Base-by-base conservation (phyloP, 1,140 invertebrate species). In the Drosophila jambulina region DNA sequence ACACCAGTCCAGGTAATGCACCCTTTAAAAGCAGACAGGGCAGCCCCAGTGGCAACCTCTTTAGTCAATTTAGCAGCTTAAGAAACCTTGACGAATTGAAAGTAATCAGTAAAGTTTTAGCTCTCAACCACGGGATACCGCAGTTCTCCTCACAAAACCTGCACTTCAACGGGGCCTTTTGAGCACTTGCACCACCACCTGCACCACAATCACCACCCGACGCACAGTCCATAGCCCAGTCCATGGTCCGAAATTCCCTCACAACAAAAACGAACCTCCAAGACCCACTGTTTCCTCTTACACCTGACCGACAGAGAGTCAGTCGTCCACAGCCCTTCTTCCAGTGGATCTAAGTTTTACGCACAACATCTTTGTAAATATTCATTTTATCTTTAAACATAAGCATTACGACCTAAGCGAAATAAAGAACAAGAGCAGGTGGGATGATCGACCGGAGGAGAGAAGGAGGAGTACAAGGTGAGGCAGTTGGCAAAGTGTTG, bases 41-140 rank as follows among this genome's bases (percentile, higher is more conserved):
- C 95, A 78, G 54, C 70, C 68, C 64, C 42, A 64, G 49, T 23
- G 54, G 43, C 67, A 79, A 75, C 95, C 32, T 95, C 95, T 15
- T 94, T 96, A 63, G 93, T 94, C 9, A 92, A 75, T 43, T 94
- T 96, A 63, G 93, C 93, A 12, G 91, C 65, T 38, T 76, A 93
- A 94, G 71, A 94, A 95, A 69, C 95, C 96, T 93, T 67, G 96
- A 97, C 83, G 91, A 92, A 92, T 93, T 97, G 29, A 96, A 96
- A 88, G 96, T 97, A 71, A 96, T 97, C 19, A 96, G 96, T 19
- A 97, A 97, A 93, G 95, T 97, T 43, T 93, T 97, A 63, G 95
- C 96, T 21, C 93, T 96, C 38, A 96, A 96, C 91, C 96, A 96
- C 76, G 95, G 95, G 40, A 92, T 92, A 45, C 85, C 92, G 61